These are phyloP conservation scores for Menidia menidia DNA, from an alignment of 2,797 vertebrate genomes.

Conservation along the genomic window DNA sequence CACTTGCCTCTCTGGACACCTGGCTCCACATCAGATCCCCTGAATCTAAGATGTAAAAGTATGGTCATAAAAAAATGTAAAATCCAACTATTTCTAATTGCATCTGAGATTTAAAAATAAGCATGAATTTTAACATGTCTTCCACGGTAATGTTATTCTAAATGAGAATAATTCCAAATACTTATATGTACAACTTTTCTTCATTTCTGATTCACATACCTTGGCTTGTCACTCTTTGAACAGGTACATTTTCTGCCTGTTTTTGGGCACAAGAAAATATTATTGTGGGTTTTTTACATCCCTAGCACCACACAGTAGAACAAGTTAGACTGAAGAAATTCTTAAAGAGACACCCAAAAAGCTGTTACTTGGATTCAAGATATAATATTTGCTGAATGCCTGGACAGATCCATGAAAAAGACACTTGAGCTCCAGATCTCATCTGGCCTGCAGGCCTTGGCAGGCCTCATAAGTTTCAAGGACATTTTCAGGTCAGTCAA, in stretches of 20 bases:
- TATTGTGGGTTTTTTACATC: neutral
- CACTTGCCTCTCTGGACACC: constrained; percentile 81
- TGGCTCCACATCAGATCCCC: constrained; percentile 78
- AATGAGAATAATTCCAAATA: neutral
- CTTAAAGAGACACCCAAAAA: neutral
- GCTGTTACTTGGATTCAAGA: neutral
- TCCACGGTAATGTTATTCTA: neutral
- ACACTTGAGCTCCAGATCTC: constrained; percentile 19
- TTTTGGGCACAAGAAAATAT: neutral
- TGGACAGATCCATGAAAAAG: constrained; percentile 16
- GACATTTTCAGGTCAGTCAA: neutral
- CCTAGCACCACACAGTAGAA: neutral
- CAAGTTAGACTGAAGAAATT: neutral
- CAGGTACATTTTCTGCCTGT: constrained; percentile 88
- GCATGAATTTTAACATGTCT: neutral
- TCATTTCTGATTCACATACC: constrained; percentile 68
- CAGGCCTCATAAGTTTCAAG: constrained; percentile 14
- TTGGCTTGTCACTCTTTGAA: constrained; percentile 84
- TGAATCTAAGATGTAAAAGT: constrained; percentile 65
- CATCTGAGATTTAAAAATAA: neutral
- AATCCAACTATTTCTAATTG: neutral
- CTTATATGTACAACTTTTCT: too few relatives aligned
- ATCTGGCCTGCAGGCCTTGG: constrained; percentile 25
- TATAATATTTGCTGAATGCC: constrained; percentile 2
- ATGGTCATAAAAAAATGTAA: too few relatives aligned